phyloP scores from a whole-genome alignment of 37 sponge, comb jelly and placozoan species.

The Ianthella basta region DNA sequence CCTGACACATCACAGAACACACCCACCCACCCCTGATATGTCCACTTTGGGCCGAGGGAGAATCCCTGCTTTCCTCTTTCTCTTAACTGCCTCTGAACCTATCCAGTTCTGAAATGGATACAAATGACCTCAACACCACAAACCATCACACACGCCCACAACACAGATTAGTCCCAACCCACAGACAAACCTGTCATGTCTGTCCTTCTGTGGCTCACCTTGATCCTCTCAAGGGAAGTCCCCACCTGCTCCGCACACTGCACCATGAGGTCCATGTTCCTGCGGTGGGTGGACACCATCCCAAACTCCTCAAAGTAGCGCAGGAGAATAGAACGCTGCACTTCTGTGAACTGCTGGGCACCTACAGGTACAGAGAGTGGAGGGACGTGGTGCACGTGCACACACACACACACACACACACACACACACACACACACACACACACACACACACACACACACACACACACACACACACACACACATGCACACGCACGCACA shows the following conservation, averaged over 20 bases:
- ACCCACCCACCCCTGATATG: constrained; percentile 55
- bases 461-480: too few species aligned
- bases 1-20: constrained; percentile 2
- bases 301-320: constrained; percentile 84
- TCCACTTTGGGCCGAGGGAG: constrained; percentile 83
- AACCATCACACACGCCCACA: neutral
- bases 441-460: too few species aligned
- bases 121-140: too few species aligned
- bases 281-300: constrained; percentile 86
- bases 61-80: constrained; percentile 86
- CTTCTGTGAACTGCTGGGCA: constrained; percentile 53
- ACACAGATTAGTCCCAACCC: neutral
- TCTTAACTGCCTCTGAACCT: constrained; percentile 88
- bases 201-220: constrained; percentile 45
- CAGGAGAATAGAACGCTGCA: constrained; percentile 59
- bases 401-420: too few species aligned
- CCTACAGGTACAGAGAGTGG: constrained; percentile 29
- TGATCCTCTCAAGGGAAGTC: constrained; percentile 75
- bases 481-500: too few species aligned
- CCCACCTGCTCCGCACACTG: constrained; percentile 66
- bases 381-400: neutral
- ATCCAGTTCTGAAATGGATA: constrained; percentile 82
- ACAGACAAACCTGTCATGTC: neutral
- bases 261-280: constrained; percentile 74
- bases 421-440: too few species aligned